Base-by-base conservation (phyloP, 2,797 vertebrate species). In the Myotis myotis region DNA sequence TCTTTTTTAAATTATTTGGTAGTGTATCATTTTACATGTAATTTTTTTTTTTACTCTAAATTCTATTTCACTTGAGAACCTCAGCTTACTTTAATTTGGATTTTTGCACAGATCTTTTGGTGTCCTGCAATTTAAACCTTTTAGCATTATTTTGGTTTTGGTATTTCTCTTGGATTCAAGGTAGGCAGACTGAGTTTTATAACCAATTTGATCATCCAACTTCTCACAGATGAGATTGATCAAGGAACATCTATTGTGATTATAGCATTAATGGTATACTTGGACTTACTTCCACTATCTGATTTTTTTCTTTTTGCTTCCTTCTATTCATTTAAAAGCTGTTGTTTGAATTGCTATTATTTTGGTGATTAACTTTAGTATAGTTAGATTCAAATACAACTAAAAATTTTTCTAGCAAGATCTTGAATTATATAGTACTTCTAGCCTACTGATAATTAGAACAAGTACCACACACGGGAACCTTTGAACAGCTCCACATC, bases 51-150 rank as follows among this genome's bases (percentile, higher is more conserved):
- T 36, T 88, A 75, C 12, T n/a, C 68, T 92, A 87, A 90, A 72
- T 66, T 55, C n/a, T 38, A 25, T 74, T 74, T 53, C 16, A 60
- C 49, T 72, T 84, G 17, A 78, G 38, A 72, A 74, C 17, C 30
- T 70, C 30, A 60, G 33, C 8, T n/a, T 83, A 66, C 49, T 93
- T 87, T 57, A 71, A 64, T 81, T 91, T 70, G n/a, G 70, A 36
- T 93, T 83, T 93, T 78, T 90, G 41, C n/a, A 83, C n/a, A 85
- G 36, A 70, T 66, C 30, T 91, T 86, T 64, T 81, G n/a, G 13
- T 1, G 22, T n/a, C 15, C 41, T 89, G 8, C 20, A 85, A 44
- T 64, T 89, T 92, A 57, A 87, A 60, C 10, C 36, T 84, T 90
- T 87, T 16, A 30, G 7, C 28, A 16, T 90, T 53, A 55, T 80